Percentiles rank a stretch among this genome's conserved stretches.
Evolutionary conservation across 2,888 invertebrate genomes (phyloP).

Genomic region (Pheosia tremula): DNA sequence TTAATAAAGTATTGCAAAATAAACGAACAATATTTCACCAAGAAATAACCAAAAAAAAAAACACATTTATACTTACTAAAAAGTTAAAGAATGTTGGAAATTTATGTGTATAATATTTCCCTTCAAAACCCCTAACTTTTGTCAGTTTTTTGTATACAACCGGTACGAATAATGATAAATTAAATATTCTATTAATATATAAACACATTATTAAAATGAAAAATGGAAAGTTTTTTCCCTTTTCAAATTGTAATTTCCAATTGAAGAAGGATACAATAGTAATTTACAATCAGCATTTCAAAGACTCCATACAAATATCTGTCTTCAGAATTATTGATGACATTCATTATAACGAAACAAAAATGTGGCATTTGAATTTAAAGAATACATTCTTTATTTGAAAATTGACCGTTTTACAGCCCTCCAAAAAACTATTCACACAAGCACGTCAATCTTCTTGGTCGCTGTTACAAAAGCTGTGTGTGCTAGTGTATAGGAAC

Average conservation of each 20-base stretch:
- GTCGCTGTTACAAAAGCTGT: constrained; percentile 64
- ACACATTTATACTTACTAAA: neutral
- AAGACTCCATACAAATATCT: too few species aligned
- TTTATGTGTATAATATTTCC: neutral
- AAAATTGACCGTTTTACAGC: constrained; percentile 43
- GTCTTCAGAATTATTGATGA: neutral
- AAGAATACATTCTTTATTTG: neutral
- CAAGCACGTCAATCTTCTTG: constrained; percentile 78
- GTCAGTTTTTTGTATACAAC: neutral
- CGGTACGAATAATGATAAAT: too few species aligned
- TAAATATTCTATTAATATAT: too few species aligned
- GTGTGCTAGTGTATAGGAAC: constrained; percentile 83
- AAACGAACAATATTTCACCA: neutral
- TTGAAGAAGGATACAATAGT: too few species aligned
- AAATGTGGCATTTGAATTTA: neutral
- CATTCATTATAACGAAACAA: neutral
- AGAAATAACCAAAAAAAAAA: neutral
- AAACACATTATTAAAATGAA: too few species aligned
- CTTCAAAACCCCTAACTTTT: neutral
- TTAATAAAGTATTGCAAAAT: constrained; percentile 15
- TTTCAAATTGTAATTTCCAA: too few species aligned
- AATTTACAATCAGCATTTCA: too few species aligned
- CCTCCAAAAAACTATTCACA: constrained; percentile 41
- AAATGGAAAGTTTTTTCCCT: too few species aligned
- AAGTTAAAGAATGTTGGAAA: neutral